These are phyloP conservation scores for Nomada ferruginata DNA, from an alignment of 2,888 invertebrate genomes.

Conservation along the genomic window DNA sequence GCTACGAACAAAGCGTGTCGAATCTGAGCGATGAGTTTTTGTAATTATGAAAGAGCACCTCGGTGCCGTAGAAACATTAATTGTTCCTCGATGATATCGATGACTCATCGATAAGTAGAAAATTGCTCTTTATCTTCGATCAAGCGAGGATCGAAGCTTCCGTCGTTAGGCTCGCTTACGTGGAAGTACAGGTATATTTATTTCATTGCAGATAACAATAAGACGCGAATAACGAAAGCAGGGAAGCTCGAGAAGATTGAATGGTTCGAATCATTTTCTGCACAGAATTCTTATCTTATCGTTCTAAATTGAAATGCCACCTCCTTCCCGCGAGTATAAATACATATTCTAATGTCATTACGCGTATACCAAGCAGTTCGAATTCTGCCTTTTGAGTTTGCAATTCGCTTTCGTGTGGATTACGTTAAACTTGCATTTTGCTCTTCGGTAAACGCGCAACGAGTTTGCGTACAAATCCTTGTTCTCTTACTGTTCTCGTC, in stretches of 20 bases:
- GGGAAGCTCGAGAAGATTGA: not conserved
- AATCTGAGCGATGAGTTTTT: not conserved
- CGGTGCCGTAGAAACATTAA: not conserved
- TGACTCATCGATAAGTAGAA: slow-evolving; percentile 23
- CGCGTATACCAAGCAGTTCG: not conserved
- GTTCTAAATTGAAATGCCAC: slow-evolving; percentile 6
- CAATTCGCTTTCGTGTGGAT: not conserved
- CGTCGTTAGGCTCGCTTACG: not conserved
- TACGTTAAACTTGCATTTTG: slow-evolving; percentile 13
- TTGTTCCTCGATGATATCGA: slow-evolving; percentile 21
- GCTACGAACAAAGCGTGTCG: not conserved
- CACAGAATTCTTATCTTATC: slow-evolving; percentile 37
- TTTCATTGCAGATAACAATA: not conserved
- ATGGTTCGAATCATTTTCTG: not conserved
- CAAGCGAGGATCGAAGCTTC: not conserved
- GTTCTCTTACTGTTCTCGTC: not conserved
- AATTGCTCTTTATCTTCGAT: not conserved
- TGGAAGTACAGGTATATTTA: not conserved
- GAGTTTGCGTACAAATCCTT: not conserved
- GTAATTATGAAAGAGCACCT: not conserved
- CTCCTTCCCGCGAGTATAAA: slow-evolving; percentile 21
- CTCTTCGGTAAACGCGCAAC: slow-evolving; percentile 2
- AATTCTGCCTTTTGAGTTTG: not conserved
- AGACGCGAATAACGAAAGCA: not conserved
- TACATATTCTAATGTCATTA: slow-evolving; percentile 17